These are phyloP conservation scores for Eutolmus rufibarbis DNA, from an alignment of 2,888 invertebrate genomes.

Conservation along the genomic window DNA sequence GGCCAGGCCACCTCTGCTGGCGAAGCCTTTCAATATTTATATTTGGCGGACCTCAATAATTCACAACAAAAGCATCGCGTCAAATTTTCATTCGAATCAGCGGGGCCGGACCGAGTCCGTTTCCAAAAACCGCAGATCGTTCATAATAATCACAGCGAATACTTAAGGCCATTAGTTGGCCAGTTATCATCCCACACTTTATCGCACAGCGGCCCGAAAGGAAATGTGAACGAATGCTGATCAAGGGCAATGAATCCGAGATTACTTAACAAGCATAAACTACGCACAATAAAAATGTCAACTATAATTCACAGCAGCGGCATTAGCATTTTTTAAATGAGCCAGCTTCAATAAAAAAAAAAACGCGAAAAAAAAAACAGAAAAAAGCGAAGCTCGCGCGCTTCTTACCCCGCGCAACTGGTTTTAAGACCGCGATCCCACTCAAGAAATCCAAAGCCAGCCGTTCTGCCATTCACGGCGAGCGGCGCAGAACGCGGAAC, in stretches of 20 bases:
- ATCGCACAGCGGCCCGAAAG: neutral
- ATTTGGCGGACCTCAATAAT: neutral
- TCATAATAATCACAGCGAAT: neutral
- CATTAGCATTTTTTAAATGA: conserved; percentile 38
- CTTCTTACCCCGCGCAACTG: neutral
- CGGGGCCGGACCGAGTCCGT: neutral
- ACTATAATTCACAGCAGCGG: conserved; percentile 17
- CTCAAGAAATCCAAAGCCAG: neutral
- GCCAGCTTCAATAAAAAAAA: conserved; percentile 12
- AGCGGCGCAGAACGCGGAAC: neutral
- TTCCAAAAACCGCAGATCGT: neutral
- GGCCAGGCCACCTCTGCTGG: neutral
- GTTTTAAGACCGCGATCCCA: neutral
- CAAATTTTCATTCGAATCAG: neutral
- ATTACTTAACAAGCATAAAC: conserved; percentile 31
- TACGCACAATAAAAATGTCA: conserved; percentile 34
- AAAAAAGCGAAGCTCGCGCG: neutral
- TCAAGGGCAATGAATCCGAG: conserved; percentile 30
- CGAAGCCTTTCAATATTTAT: neutral
- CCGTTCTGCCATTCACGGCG: neutral
- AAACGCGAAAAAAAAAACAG: conserved; percentile 1
- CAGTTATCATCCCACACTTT: conserved; percentile 10
- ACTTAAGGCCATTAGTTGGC: neutral
- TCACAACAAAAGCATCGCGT: neutral
- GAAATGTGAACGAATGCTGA: conserved; percentile 21